Evolutionary conservation across 1,140 invertebrate species (phyloP), one percentile per base, ranked within the genome.

Genomic region (Drosophila bipectinata): DNA sequence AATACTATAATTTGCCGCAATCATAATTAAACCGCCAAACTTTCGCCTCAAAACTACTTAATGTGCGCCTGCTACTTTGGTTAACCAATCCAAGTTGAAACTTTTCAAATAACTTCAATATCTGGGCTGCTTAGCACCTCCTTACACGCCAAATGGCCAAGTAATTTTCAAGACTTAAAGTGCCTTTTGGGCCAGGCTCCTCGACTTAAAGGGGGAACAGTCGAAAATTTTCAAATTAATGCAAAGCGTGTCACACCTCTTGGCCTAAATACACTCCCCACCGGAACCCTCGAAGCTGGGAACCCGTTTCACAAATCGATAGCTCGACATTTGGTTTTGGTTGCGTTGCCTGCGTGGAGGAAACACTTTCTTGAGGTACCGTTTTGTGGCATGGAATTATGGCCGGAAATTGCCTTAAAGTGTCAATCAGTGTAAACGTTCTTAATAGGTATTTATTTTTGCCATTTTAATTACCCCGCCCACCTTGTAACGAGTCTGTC

Each of bases 371-470:
- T 74, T 51, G 72, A 48, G 53, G 53, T 9, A 54, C 60, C 72
- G 57, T 74, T 74, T 64, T 74, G 72, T 28, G 72, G 72, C 71
- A 41, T 53, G 71, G 72, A 74, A 74, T 74, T 74, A 74, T 74
- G 72, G 69, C 69, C 59, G 72, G 72, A 74, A 74, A 74, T 63
- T 74, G 72, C 71, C 72, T 74, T 74, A 74, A 74, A 74, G 72
- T 74, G 72, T 74, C 72, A 74, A 74, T 74, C 72, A 74, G 45
- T 74, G 72, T 57, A 64, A 74, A 56, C 61, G 72, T 57, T 74
- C 72, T 74, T 74, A 74, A 74, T 74, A 74, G 72, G 71, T 73
- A 74, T 74, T 74, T 74, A 74, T 74, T 74, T 74, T 74, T 74
- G 72, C 71, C 72, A 74, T 74, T 74, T 74, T 74, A 74, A 74